Percentiles rank a stretch among this genome's conserved stretches.
Conservation (phyloP, 2,888 invertebrate genomes). For the Leptinotarsa haldemani region DNA sequence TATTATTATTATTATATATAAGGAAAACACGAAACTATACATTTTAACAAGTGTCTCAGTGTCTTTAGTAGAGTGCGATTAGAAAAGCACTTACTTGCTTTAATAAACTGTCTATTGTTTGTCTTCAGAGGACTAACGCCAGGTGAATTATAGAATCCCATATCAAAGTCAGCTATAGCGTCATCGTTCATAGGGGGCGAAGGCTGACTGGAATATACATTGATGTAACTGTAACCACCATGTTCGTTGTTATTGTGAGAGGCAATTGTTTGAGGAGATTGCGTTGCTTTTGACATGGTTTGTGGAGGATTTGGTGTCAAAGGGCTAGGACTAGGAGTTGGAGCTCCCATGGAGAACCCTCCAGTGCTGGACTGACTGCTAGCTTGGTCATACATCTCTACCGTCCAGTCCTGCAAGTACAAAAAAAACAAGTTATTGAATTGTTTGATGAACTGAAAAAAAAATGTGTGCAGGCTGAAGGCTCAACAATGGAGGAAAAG, state of each 20-base stretch:
- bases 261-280: constrained; percentile 41
- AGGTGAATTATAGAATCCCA: constrained; percentile 57
- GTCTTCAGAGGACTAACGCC: constrained; percentile 62
- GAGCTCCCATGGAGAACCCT: constrained; percentile 58
- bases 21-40: too few relatives aligned
- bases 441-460: background rate
- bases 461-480: background rate
- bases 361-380: constrained; percentile 66
- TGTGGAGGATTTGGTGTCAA: constrained; percentile 53
- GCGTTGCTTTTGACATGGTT: constrained; percentile 44
- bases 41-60: too few relatives aligned
- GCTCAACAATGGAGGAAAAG: too few relatives aligned
- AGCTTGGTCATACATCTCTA: constrained; percentile 65
- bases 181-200: constrained; percentile 64
- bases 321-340: constrained; percentile 62
- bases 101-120: constrained; percentile 57
- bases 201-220: constrained; percentile 56
- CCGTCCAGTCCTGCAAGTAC: constrained; percentile 61
- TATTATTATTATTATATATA: too few relatives aligned
- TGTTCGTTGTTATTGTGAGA: constrained; percentile 43
- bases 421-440: background rate
- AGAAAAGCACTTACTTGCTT: constrained; percentile 56
- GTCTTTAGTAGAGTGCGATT: too few relatives aligned
- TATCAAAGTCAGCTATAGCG: constrained; percentile 59
- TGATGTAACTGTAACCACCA: constrained; percentile 54